Conservation (phyloP, 2,113 vertebrate species). For the Myiozetetes cayanensis region DNA sequence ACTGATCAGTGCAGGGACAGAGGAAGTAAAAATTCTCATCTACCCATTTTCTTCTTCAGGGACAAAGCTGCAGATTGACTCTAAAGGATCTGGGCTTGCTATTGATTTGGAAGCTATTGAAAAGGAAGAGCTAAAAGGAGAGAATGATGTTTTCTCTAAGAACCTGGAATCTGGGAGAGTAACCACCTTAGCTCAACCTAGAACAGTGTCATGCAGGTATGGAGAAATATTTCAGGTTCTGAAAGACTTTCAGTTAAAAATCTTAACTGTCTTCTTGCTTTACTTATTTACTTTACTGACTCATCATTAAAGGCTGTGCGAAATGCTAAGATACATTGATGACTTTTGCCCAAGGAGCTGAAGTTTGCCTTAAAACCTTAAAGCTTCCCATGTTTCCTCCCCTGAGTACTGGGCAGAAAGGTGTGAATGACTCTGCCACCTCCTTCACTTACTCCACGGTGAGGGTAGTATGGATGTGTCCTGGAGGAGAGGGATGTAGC, state of each 20-base stretch:
- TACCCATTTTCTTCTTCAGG: conserved; percentile 30
- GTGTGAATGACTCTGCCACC: neutral
- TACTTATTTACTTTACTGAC: neutral
- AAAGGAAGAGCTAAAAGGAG: neutral
- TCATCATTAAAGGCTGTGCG: neutral
- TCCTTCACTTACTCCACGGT: neutral
- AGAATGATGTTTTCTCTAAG: neutral
- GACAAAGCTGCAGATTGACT: neutral
- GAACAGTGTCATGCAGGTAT: conserved; percentile 20
- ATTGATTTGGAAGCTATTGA: conserved; percentile 6
- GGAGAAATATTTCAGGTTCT: neutral
- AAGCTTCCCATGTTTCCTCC: neutral
- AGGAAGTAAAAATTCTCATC: neutral
- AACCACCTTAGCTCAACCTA: neutral
- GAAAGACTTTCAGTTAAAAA: neutral
- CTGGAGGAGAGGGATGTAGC: neutral
- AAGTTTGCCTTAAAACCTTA: neutral
- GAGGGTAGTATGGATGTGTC: neutral
- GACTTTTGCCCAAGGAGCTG: neutral
- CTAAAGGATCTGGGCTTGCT: neutral
- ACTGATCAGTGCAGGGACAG: neutral
- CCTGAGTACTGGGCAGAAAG: neutral
- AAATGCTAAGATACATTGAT: rapidly evolving
- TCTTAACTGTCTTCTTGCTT: neutral
- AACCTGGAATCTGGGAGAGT: neutral